Evolutionary conservation across 2,797 vertebrate species (phyloP).

Genomic region (Hozukius guyotensis): DNA sequence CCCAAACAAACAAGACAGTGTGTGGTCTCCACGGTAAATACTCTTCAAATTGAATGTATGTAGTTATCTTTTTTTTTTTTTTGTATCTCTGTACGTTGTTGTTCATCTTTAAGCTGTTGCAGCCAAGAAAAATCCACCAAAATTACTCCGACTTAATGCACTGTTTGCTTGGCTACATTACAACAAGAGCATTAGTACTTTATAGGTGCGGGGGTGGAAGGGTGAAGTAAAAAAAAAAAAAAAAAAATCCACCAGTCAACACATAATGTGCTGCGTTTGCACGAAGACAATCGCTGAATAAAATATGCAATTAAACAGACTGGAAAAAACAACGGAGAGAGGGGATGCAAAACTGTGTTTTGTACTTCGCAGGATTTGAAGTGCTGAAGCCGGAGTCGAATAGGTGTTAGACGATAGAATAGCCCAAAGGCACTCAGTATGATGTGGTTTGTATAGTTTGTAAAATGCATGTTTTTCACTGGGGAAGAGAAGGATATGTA

Average conservation of each 20-base stretch:
- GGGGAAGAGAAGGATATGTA: background rate
- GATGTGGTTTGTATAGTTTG: background rate
- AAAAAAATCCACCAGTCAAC: conserved; percentile 15
- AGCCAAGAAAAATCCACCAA: background rate
- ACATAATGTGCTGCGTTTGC: conserved; percentile 28
- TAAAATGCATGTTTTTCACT: background rate
- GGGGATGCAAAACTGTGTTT: background rate
- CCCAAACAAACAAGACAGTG: background rate
- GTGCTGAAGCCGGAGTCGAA: background rate
- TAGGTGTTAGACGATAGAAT: background rate
- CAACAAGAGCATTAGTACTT: conserved; percentile 53
- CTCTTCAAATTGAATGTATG: background rate
- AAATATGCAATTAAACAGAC: conserved; percentile 49
- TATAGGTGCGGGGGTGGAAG: conserved; percentile 34
- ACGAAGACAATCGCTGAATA: conserved; percentile 41
- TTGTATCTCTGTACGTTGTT: background rate
- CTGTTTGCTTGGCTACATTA: conserved; percentile 54
- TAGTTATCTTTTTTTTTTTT: background rate
- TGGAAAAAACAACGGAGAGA: background rate
- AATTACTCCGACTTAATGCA: conserved; percentile 30
- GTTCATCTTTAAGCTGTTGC: background rate
- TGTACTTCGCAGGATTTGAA: background rate
- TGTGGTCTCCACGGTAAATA: background rate
- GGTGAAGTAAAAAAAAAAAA: background rate
- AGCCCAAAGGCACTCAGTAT: background rate